Conservation (phyloP, 2,888 invertebrate species). For the Seira sanloemensis region DNA sequence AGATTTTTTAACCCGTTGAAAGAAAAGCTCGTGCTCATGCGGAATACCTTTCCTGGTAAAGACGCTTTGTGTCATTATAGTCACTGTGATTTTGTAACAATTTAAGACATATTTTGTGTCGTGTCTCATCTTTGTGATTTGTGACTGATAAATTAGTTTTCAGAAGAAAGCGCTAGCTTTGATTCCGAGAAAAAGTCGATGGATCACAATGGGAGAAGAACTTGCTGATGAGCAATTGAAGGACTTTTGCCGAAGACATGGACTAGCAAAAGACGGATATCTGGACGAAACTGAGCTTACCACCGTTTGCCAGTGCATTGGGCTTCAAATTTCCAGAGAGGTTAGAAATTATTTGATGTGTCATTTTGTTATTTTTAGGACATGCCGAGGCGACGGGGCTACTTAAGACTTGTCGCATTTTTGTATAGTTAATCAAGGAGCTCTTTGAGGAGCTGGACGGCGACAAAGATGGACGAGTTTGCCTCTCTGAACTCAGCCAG, state of each 20-base stretch:
- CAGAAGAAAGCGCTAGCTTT: no score
- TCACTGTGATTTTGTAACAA: no score
- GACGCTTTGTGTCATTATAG: no score
- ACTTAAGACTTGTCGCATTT: not conserved
- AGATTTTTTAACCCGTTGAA: no score
- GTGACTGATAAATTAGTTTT: no score
- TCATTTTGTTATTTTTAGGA: no score
- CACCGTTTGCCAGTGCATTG: conserved; percentile 82
- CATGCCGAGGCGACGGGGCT: no score
- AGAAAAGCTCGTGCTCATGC: no score
- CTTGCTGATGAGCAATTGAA: conserved; percentile 80
- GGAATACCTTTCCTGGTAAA: no score
- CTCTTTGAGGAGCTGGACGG: conserved; percentile 82
- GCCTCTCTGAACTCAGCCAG: conserved; percentile 72
- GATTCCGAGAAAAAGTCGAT: conserved; percentile 28
- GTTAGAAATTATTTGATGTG: conserved; percentile 75
- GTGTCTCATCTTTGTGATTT: no score
- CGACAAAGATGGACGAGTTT: conserved; percentile 80
- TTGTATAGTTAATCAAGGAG: conserved; percentile 69
- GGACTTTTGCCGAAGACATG: conserved; percentile 81
- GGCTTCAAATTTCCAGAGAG: conserved; percentile 82
- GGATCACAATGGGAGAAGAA: conserved; percentile 64
- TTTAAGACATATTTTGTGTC: no score
- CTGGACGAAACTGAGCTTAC: conserved; percentile 82
- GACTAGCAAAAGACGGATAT: conserved; percentile 80